Evolutionary conservation across 2,113 vertebrate genomes (phyloP), one percentile per base, ranked within the genome.

Genomic region (Cryptotis parvus): DNA sequence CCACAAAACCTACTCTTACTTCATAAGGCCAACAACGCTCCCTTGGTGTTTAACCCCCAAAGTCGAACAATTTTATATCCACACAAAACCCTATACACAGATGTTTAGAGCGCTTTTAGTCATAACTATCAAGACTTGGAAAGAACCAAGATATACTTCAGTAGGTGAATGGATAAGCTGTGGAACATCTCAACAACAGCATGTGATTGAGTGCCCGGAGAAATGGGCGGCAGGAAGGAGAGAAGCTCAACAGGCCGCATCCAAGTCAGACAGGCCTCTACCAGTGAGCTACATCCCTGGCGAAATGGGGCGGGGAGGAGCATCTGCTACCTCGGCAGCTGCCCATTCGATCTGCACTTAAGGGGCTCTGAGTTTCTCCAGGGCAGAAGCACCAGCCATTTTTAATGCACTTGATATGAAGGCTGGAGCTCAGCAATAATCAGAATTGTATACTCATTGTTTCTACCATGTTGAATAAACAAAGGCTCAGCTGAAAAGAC

Each of bases 391-490:
- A 52, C 1, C 33, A 72, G 39, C 31, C 52, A 69, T 45, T 39
- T 84, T 43, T 61, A n/a, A 39, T 84, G 31, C 74, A 89, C 33
- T n/a, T 73, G 61, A 80, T 45, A 74, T 39, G 35, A 72, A 66
- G 61, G 58, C 76, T 77, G 14, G 65, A 26, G 79, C 16, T 58
- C 74, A 75, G n/a, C 6, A 87, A 26, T 35, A 81, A n/a, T n/a
- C n/a, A 4, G 82, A n/a, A 88, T 76, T 68, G 66, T 2, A 52
- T 41, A 41, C 6, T 9, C 33, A 66, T 27, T 61, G 39, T 81
- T 61, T 91, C 88, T 94, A 91, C 24, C 27, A 4, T 91, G 41
- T 41, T n/a, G 4, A 91, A 90, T 78, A 89, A 91, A 85, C 37
- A 77, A 88, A 24, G 82, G 29, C 70, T 96, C 79, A 77, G 39